Conservation (phyloP, 2,113 vertebrate species). For the Ctenodactylus gundi region DNA sequence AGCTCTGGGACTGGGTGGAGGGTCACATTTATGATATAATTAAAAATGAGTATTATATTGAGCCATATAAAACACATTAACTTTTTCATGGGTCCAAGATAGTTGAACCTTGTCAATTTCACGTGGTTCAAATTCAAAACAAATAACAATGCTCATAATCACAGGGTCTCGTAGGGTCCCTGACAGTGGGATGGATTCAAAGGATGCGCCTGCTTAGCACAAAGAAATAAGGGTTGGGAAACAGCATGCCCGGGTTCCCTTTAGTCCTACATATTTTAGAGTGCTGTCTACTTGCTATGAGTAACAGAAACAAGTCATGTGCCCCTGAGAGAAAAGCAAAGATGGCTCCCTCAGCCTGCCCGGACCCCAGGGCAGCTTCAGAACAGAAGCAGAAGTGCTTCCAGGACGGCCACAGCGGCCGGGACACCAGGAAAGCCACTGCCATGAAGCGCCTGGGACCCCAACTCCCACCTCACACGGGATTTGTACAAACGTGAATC, state of each 20-base stretch:
- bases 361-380: not conserved
- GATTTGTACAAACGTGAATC: not conserved
- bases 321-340: not conserved
- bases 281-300: not conserved
- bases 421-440: not conserved
- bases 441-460: not conserved
- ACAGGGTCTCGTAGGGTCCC: not conserved
- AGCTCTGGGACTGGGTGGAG: too few species aligned
- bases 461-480: not conserved
- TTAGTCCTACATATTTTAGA: not conserved
- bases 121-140: not conserved
- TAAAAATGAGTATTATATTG: not conserved
- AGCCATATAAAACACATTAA: not conserved
- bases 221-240: not conserved
- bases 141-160: not conserved
- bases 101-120: not conserved
- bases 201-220: not conserved
- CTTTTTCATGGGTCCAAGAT: not conserved
- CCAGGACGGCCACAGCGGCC: not conserved
- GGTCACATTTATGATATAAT: not conserved
- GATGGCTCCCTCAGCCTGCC: not conserved
- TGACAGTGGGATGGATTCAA: not conserved
- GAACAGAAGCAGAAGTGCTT: not conserved
- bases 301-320: not conserved
- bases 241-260: not conserved